Evolutionary conservation across 2,797 vertebrate species (phyloP).

Genomic region (Mormyrus hasselquistii): DNA sequence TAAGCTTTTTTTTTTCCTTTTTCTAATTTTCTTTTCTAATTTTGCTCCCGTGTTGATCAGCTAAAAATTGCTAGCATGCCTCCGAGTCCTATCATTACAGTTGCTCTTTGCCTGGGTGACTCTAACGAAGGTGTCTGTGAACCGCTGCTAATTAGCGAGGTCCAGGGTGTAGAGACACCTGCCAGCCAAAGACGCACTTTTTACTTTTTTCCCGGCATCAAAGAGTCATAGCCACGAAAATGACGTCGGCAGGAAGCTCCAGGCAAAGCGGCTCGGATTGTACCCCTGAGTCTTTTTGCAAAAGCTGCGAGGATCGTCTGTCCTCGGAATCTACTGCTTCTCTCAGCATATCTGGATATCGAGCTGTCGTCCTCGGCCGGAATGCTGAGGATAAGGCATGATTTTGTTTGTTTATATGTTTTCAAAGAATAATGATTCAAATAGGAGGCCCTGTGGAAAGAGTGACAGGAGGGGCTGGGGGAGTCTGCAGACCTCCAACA

Average conservation of each 20-base stretch:
- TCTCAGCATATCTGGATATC: neutral
- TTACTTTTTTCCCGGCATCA: conserved; percentile 10
- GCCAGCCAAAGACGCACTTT: neutral
- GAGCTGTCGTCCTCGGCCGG: neutral
- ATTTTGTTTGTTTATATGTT: neutral
- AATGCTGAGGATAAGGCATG: neutral
- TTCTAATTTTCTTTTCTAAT: neutral
- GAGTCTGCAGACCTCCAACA: neutral
- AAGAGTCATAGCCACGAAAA: neutral
- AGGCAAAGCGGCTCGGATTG: neutral
- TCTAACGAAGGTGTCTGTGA: conserved; percentile 17
- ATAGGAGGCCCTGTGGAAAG: neutral
- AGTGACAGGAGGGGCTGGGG: neutral
- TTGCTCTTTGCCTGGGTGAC: neutral
- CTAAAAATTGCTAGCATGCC: conserved; percentile 17
- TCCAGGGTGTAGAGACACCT: conserved; percentile 18
- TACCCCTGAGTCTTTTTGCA: neutral
- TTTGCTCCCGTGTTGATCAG: conserved; percentile 18
- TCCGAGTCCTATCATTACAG: conserved; percentile 10
- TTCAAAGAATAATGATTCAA: neutral
- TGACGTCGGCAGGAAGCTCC: neutral
- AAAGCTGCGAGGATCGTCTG: neutral
- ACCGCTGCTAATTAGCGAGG: conserved; percentile 18
- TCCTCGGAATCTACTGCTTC: neutral
- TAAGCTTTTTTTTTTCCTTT: neutral